phyloP scores from a whole-genome alignment of 1,140 invertebrate species.

The Patella vulgata region DNA sequence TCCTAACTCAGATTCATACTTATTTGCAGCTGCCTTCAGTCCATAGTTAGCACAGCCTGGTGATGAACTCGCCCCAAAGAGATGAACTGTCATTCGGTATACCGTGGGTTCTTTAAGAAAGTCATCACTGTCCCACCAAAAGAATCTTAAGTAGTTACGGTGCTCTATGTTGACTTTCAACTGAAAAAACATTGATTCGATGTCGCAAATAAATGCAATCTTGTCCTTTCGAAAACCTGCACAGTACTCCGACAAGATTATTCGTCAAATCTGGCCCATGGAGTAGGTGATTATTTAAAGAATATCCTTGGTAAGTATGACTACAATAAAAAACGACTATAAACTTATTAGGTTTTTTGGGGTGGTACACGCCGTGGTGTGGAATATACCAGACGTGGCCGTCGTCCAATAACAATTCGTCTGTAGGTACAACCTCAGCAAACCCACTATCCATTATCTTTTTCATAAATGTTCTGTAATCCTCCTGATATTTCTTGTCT shows the following conservation, averaged over 20 bases:
- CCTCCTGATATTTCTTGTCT: slow-evolving; percentile 6
- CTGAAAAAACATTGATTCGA: slow-evolving; percentile 36
- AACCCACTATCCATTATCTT: slow-evolving; percentile 13
- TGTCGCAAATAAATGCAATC: slow-evolving; percentile 28
- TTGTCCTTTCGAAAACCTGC: slow-evolving; percentile 26
- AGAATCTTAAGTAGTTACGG: slow-evolving; percentile 21
- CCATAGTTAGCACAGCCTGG: slow-evolving; percentile 28
- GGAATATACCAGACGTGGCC: slow-evolving; percentile 14
- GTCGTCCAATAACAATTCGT: background rate
- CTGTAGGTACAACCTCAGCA: slow-evolving; percentile 19
- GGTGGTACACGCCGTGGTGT: slow-evolving; percentile 13
- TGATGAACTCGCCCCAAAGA: slow-evolving; percentile 32
- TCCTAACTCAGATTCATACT: background rate
- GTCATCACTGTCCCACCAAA: slow-evolving; percentile 24
- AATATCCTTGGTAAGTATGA: slow-evolving; percentile 23
- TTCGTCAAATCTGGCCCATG: slow-evolving; percentile 59
- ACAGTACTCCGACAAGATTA: slow-evolving; percentile 29
- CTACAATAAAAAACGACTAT: slow-evolving; percentile 19
- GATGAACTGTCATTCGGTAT: slow-evolving; percentile 36
- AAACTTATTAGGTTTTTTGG: slow-evolving; percentile 15
- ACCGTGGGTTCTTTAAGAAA: slow-evolving; percentile 3
- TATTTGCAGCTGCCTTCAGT: slow-evolving; percentile 12
- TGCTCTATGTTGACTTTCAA: slow-evolving; percentile 16
- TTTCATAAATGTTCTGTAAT: slow-evolving; percentile 9
- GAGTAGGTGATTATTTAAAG: slow-evolving; percentile 38